Percentiles rank a stretch among this genome's conserved stretches.
Conservation (phyloP, 2,888 invertebrate genomes). For the Exephanes ischioxanthus region DNA sequence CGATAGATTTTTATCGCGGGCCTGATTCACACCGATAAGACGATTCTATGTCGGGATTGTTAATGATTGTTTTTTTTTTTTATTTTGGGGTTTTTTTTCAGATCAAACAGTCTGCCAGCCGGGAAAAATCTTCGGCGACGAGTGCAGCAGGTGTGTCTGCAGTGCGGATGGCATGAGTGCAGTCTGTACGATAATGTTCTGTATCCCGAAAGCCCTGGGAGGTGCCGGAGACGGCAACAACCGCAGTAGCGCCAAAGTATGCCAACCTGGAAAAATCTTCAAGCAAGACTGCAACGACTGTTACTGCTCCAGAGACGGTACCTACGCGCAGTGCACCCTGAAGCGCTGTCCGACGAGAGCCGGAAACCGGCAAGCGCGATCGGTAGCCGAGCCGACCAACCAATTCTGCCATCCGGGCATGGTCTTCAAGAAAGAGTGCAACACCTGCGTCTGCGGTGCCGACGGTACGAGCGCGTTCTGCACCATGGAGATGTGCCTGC, state of each 20-base stretch:
- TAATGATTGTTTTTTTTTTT: background rate
- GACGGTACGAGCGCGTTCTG: no score
- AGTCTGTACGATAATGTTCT: constrained; percentile 62
- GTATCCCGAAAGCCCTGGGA: constrained; percentile 55
- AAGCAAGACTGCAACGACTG: constrained; percentile 86
- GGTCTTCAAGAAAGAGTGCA: no score
- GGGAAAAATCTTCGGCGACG: constrained; percentile 78
- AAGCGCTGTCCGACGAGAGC: constrained; percentile 74
- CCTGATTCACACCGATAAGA: background rate
- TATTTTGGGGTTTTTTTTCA: constrained; percentile 16
- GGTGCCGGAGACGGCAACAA: constrained; percentile 13
- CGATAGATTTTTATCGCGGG: background rate
- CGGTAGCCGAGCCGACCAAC: background rate
- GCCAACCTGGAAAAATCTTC: constrained; percentile 85
- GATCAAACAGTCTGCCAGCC: constrained; percentile 69
- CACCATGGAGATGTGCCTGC: background rate
- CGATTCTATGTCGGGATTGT: background rate
- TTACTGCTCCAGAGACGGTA: constrained; percentile 86
- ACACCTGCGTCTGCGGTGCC: no score
- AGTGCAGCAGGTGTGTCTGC: constrained; percentile 87
- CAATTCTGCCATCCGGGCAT: no score
- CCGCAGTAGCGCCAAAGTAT: constrained; percentile 67
- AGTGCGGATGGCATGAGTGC: constrained; percentile 84
- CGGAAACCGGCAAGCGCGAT: constrained; percentile 86
- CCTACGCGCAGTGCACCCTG: constrained; percentile 85